Evolutionary conservation across 2,888 invertebrate genomes (phyloP).

Genomic region (Macaria liturata): DNA sequence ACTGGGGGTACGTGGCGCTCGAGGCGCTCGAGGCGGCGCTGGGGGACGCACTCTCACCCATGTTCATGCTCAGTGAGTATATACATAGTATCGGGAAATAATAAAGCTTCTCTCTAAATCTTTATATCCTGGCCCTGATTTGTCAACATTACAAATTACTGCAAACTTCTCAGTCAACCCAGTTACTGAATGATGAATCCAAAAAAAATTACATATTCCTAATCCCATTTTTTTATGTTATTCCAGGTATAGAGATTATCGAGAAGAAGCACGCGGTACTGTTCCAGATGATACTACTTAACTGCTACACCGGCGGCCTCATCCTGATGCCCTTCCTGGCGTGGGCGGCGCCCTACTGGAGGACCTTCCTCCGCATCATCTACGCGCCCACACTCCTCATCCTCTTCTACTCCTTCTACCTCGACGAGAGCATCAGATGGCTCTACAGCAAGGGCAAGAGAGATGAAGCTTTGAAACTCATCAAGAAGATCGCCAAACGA

Average conservation of each 20-base stretch:
- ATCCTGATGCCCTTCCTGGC: constrained; percentile 72
- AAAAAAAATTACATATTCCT: too few relatives aligned
- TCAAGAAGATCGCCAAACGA: constrained; percentile 66
- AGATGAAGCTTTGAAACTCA: constrained; percentile 56
- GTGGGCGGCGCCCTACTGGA: constrained; percentile 74
- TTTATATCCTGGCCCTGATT: too few relatives aligned
- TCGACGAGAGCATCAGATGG: constrained; percentile 77
- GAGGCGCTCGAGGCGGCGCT: constrained; percentile 70
- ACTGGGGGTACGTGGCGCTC: constrained; percentile 63
- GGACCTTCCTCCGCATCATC: constrained; percentile 67
- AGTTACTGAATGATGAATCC: too few relatives aligned
- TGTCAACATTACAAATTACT: too few relatives aligned
- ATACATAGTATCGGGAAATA: too few relatives aligned
- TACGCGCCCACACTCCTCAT: constrained; percentile 72
- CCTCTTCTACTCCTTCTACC: constrained; percentile 63
- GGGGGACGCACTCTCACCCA: constrained; percentile 73
- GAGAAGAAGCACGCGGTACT: constrained; percentile 68
- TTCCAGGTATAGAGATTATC: constrained; percentile 71
- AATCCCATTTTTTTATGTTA: neutral
- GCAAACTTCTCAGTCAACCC: too few relatives aligned
- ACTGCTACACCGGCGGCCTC: constrained; percentile 69
- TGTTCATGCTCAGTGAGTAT: constrained; percentile 74
- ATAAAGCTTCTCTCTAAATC: too few relatives aligned
- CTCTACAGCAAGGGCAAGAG: constrained; percentile 71
- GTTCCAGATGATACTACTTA: constrained; percentile 73